These are phyloP conservation scores for Papilio polytes DNA, from an alignment of 1,140 invertebrate genomes.

Conservation along the genomic window DNA sequence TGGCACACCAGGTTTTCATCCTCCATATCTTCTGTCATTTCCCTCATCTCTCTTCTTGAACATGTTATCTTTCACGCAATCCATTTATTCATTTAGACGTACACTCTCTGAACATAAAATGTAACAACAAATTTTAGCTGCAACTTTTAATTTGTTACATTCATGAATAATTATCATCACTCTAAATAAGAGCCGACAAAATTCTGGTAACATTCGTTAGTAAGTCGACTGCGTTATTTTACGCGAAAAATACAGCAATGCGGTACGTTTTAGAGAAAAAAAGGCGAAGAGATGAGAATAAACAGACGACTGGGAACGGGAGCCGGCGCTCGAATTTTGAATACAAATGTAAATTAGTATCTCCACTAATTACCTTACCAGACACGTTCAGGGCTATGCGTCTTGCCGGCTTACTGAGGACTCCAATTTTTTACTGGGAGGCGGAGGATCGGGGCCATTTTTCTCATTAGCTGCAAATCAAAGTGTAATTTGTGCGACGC, in stretches of 20 bases:
- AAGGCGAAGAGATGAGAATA: constrained; percentile 76
- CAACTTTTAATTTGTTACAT: neutral
- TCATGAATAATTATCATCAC: constrained; percentile 22
- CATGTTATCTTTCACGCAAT: too few relatives aligned
- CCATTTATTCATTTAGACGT: too few relatives aligned
- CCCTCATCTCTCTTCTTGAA: too few relatives aligned
- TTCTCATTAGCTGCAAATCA: constrained; percentile 77
- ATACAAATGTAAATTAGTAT: constrained; percentile 85
- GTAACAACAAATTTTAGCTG: too few relatives aligned
- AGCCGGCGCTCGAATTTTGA: constrained; percentile 84
- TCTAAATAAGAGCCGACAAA: constrained; percentile 59
- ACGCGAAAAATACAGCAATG: constrained; percentile 81
- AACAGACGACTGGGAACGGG: constrained; percentile 81
- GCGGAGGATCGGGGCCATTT: constrained; percentile 71
- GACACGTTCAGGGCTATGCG: constrained; percentile 80
- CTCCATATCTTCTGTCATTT: too few relatives aligned
- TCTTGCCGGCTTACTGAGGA: constrained; percentile 78
- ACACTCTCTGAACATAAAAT: too few relatives aligned
- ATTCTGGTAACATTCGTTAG: constrained; percentile 76
- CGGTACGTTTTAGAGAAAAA: constrained; percentile 78
- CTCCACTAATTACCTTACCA: constrained; percentile 83
- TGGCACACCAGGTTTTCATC: too few relatives aligned
- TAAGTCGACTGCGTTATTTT: constrained; percentile 73
- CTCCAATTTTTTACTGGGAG: constrained; percentile 73
- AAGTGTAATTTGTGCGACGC: constrained; percentile 71